Base-by-base conservation (phyloP, 1,140 invertebrate species). In the Cepaea nemoralis region DNA sequence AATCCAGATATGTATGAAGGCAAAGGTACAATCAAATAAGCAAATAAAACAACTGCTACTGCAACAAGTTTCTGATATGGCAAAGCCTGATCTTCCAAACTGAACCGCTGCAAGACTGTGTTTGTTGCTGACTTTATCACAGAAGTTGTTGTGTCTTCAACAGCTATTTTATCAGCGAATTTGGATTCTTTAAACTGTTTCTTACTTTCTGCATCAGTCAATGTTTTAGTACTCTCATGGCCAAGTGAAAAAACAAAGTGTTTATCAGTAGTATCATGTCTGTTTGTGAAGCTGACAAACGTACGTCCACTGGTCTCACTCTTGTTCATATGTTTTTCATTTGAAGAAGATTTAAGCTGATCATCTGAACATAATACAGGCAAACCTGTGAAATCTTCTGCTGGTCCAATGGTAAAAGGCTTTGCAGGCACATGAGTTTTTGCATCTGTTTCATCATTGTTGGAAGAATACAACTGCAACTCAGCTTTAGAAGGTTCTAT, bases 1-100 rank as follows among this genome's bases (percentile, higher is more conserved):
- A 91, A 69, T n/a, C 90, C 90, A 50, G 86, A 87, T 14, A 91
- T 16, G 77, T 85, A 91, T 14, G 89, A 86, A 33, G 90, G 90
- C 40, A 91, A 71, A 1, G 90, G 90, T 31, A 90, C 37, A 59
- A 90, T 85, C 42, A 89, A 70, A 48, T 88, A 91, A 12, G 87
- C 55, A 81, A 91, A 86, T 12, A 89, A 33, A 37, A 82, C 59
- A 27, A 86, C 35, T 0, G 79, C 74, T n/a, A 84, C 35, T 50
- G 81, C 69, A 50, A 83, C 14, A 39, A 87, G 33, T 81, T 84
- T 84, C 22, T 83, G 83, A 48, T 84, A 80, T 35, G 87, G 87
- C 16, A 88, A 33, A n/a, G 75, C 40, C 74, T 24, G 5, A 39
- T 31, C 35, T n/a, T 79, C 77, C 12, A 69, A 27, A 31, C 63